Evolutionary conservation across 2,888 invertebrate genomes (phyloP).

Genomic region (Megaustenia siamemsis): DNA sequence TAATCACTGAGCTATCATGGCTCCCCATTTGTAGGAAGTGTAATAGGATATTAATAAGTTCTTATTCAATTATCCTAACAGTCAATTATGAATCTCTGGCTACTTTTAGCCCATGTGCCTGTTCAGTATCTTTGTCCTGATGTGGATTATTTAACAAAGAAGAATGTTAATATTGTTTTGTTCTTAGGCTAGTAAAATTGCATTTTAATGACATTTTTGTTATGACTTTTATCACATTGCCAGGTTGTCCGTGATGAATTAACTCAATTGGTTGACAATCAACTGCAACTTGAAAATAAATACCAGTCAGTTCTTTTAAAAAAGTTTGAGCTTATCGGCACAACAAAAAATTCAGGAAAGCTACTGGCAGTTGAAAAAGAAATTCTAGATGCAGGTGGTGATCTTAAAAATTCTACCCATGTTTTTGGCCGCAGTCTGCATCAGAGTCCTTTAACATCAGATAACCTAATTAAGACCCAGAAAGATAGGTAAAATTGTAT

Average conservation of each 20-base stretch:
- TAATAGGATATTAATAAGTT: too few species aligned
- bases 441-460: slow-evolving; percentile 78
- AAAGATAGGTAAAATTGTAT: slow-evolving; percentile 73
- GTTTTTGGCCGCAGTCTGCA: slow-evolving; percentile 76
- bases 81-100: too few species aligned
- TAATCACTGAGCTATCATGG: too few species aligned
- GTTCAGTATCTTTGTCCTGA: too few species aligned
- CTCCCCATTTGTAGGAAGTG: too few species aligned
- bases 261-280: slow-evolving; percentile 71
- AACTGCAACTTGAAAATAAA: slow-evolving; percentile 73
- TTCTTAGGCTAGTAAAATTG: too few species aligned
- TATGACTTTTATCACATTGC: not conserved
- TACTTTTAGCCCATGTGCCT: too few species aligned
- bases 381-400: slow-evolving; percentile 67
- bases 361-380: slow-evolving; percentile 69
- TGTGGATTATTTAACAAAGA: too few species aligned
- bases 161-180: too few species aligned
- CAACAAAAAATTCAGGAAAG: slow-evolving; percentile 66
- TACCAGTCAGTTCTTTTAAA: slow-evolving; percentile 75
- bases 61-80: too few species aligned
- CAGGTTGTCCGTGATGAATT: slow-evolving; percentile 78
- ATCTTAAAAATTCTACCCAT: slow-evolving; percentile 76
- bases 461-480: slow-evolving; percentile 78
- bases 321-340: slow-evolving; percentile 67
- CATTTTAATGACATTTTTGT: not conserved